Base-by-base conservation (phyloP, 2,797 vertebrate species). In the Leptodactylus fallax region DNA sequence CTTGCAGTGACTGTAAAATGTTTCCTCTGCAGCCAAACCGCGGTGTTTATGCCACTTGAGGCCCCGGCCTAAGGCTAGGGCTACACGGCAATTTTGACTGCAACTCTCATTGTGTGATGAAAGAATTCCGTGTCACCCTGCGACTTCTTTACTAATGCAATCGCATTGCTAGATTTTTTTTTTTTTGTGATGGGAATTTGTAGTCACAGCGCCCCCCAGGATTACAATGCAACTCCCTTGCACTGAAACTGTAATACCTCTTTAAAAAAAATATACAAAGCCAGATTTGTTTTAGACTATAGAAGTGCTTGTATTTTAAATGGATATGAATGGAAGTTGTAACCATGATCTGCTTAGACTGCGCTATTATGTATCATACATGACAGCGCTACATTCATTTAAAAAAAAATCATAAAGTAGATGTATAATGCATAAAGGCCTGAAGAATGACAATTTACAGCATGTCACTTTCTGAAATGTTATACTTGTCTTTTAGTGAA, bases 401-500 rank as follows among this genome's bases (percentile, higher is more conserved):
- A n/a, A 76, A n/a, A 76, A 72, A 51, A 3, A 49, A 17, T 36
- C 4, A 9, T 17, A 21, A 72, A 72, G 0, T n/a, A 76, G 72
- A 76, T 76, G 49, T 76, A n/a, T 51, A n/a, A 49, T 76, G 19
- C 72, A 51, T 51, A 51, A 19, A 49, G 51, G 72, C 72, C 47
- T 13, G 45, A 36, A 36, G 36, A 76, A 51, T 76, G 72, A 76
- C 72, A n/a, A 76, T 76, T 76, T 47, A n/a, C 47, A 76, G 72
- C 47, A n/a, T 76, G 72, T 23, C 72, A 76, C 72, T n/a, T 76
- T 76, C 72, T n/a, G 47, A 51, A 76, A 76, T 76, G 45, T 51
- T 21, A 1, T 21, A 74, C 71, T 21, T 74, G 71, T 49, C 71
- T 74, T 21, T 74, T 76, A 51, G 8, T 76, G 72, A 76, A 76